Base-by-base conservation (phyloP, 2,888 invertebrate species). In the Allophyes oxyacanthae region DNA sequence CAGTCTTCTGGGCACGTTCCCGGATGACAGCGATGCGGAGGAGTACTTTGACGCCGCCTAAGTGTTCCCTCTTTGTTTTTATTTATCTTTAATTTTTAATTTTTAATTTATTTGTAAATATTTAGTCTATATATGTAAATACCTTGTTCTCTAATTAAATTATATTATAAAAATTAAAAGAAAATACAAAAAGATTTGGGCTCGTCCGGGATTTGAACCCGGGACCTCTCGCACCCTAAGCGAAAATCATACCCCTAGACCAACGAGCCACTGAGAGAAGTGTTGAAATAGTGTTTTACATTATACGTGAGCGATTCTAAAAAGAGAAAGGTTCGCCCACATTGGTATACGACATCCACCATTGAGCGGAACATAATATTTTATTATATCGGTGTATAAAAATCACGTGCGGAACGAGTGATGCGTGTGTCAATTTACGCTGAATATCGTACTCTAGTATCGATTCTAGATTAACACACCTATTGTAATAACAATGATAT, bases 211-310 rank as follows among this genome's bases (percentile, higher is more conserved):
- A 94, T 93, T 94, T 94, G 94, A 94, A 94, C 94, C 94, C 92
- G 92, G 92, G 93, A 94, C 94, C 94, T 93, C 92, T 94, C 94
- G 93, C 94, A 94, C 93, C 94, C 93, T 89, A 94, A 94, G 93
- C 93, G 94, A 94, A 90, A 94, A 94, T 94, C 93, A 94, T 94
- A 94, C 94, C 94, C 93, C 94, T 94, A 93, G 94, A 94, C 94
- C 94, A 94, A 94, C 94, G 94, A 94, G 94, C 93, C 94, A 43
- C 26, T 71, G 59, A 3, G 0, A 0, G 0, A 0, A 0, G 0
- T 0, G 0, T 4, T 4, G 11, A 81, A 81, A 74, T 68, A 64
- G 50, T n/a, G 5, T 6, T 25, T 37, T 0, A 5, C 0, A 14
- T 26, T 38, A 6, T 7, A n/a, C 37, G 6, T 30, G 1, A 44